Evolutionary conservation across 2,888 invertebrate species (phyloP), one percentile per base, ranked within the genome.

Genomic region (Steinernema hermaphroditum): DNA sequence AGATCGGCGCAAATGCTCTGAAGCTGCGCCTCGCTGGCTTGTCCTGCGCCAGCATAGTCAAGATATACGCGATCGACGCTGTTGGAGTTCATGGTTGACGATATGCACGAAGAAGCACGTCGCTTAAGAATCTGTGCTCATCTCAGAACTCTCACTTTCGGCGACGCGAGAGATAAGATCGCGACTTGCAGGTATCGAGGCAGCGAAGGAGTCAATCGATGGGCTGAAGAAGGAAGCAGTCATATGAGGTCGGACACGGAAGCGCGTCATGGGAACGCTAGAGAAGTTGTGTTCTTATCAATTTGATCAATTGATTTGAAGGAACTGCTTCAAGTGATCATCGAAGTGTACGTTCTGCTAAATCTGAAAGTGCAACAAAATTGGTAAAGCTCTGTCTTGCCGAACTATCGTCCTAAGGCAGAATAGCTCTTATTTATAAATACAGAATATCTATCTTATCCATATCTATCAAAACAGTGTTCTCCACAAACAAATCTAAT

Each of bases 21-120:
- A 43, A 82, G 68, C 44, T 78, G 80, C 4, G 22, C 62, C 22
- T 54, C 32, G 0, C 80, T 79, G 2, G 81, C 78, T 14, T 78
- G 44, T 2, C 78, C 74, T 0, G 80, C 75, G 2, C 81, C 82
- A 16, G 81, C 80, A 69, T 80, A 74, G 62, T 82, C 82, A 57
- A 82, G 70, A 50, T 82, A 82, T 0, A 72, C 50, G 22, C 37
- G 37, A 8, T 27, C n/a, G 2, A 8, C 8, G 14, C 6, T 57
- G 6, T 54, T 27, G 24, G 27, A 24, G 4, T 54, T 54, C 41
- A 9, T 14, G 41, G 14, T 41, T 41, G 8, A 41, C n/a, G n/a
- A n/a, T n/a, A n/a, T n/a, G n/a, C n/a, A n/a, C n/a, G n/a, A n/a
- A n/a, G n/a, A n/a, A n/a, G n/a, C n/a, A n/a, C n/a, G n/a, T 41